phyloP scores from a whole-genome alignment of 2,888 invertebrate species.

The Trissoscelio sp. region DNA sequence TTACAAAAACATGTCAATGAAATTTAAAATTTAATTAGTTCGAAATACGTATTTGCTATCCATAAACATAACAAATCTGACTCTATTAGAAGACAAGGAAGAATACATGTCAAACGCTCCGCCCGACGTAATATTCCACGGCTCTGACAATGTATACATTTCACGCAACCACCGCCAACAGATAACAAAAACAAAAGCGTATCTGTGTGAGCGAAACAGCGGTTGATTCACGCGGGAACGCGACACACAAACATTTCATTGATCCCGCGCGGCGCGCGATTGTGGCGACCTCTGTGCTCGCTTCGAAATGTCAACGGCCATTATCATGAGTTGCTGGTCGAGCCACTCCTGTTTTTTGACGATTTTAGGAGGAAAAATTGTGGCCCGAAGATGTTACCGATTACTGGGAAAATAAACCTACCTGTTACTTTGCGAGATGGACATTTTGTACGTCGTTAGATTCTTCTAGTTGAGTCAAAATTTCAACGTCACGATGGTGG shows the following conservation, averaged over 20 bases:
- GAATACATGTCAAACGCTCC: not conserved
- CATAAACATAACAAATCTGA: too few relatives aligned
- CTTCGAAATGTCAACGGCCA: not conserved
- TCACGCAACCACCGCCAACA: constrained; percentile 1
- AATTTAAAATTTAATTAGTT: too few relatives aligned
- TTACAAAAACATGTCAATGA: too few relatives aligned
- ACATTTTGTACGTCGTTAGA: constrained; percentile 1
- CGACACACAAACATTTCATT: constrained; percentile 41
- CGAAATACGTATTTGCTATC: too few relatives aligned
- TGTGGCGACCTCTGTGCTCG: constrained; percentile 9
- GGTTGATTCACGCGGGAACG: constrained; percentile 21
- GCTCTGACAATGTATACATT: constrained; percentile 12
- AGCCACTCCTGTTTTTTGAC: not conserved
- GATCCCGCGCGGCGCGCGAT: constrained; percentile 18
- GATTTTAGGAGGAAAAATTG: not conserved
- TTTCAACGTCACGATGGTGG: constrained; percentile 15
- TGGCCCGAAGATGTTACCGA: not conserved
- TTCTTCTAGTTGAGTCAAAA: not conserved
- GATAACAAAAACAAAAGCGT: constrained; percentile 24
- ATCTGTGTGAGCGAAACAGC: constrained; percentile 11
- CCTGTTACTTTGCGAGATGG: not conserved
- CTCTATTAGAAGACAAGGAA: not conserved
- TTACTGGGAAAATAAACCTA: not conserved
- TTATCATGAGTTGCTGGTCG: not conserved
- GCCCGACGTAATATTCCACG: not conserved